Conservation (phyloP, 1,140 invertebrate genomes). For the Scaptomyza pallida region DNA sequence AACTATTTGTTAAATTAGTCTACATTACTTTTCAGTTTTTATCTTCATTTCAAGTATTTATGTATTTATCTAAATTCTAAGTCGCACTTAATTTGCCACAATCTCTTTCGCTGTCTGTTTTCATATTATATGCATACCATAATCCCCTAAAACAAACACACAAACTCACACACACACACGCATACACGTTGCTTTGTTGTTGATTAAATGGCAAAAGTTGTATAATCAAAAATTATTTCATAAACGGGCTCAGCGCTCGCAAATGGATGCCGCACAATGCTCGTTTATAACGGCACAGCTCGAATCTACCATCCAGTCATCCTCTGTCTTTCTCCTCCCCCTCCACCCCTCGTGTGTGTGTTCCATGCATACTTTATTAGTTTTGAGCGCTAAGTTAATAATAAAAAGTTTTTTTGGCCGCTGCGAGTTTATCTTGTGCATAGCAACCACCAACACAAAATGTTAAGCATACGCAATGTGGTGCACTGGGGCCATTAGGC, state of each 20-base stretch:
- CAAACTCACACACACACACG: conserved; percentile 3
- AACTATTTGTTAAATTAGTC: too few species aligned
- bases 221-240: conserved; percentile 67
- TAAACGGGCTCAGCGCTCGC: conserved; percentile 55
- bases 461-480: conserved; percentile 62
- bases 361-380: conserved; percentile 68
- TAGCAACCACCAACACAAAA: conserved; percentile 40
- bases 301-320: neutral
- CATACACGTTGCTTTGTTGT: conserved; percentile 8
- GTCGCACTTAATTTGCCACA: neutral
- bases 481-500: conserved; percentile 34
- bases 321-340: too few species aligned
- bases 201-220: conserved; percentile 52
- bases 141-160: conserved; percentile 4
- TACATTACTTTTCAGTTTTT: too few species aligned
- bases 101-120: neutral
- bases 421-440: conserved; percentile 59
- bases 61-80: neutral
- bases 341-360: neutral
- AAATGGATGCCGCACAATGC: conserved; percentile 18
- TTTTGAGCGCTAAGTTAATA: conserved; percentile 75
- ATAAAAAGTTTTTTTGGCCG: conserved; percentile 65
- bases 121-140: neutral
- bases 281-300: conserved; percentile 16
- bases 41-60: neutral